Evolutionary conservation across 2,888 invertebrate genomes (phyloP), one percentile per base, ranked within the genome.

Genomic region (Corythucha ciliata): DNA sequence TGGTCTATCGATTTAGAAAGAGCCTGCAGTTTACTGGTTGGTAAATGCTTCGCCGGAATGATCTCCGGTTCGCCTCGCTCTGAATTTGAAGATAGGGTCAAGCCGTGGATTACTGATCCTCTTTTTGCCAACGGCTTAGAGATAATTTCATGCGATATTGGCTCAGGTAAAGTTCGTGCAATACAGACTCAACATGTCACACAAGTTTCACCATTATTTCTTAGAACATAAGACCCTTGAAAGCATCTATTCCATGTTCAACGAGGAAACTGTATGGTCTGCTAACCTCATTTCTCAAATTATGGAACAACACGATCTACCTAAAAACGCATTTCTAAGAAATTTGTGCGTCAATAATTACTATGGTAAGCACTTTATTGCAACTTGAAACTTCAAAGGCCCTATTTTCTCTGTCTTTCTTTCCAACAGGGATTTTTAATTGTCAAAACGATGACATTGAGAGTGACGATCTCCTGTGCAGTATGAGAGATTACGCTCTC

Each of bases 1-100:
- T 79, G 78, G 77, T 68, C 78, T 54, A 65, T 78, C 25, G 78
- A 79, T 63, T 64, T 77, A 61, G 77, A 78, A 63, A 67, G 76
- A 57, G 72, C 74, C 0, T 75, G 75, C 61, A 72, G 75, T n/a
- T 67, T 78, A 45, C 65, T 79, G 54, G 71, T 79, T 44, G 79
- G 79, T 3, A 50, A 54, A 33, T 74, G 75, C 63, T 68, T 79
- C 21, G 75, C 76, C 3, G 73, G 72, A 26, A 72, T 74, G 70
- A 63, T 78, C 42, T 66, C 73, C 10, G 77, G 77, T 1, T 66
- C 70, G 12, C 67, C 70, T 1, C 61, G 69, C 5, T 66, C 69
- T 5, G n/a, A n/a, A 58, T 62, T 69, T 14, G 45, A 70, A 56
- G 77, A 77, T 62, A 57, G 62, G 10, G 61, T 63, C 12, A 68